Evolutionary conservation across 2,113 vertebrate species (phyloP), one percentile per base, ranked within the genome.

Genomic region (Micronisus gabar): DNA sequence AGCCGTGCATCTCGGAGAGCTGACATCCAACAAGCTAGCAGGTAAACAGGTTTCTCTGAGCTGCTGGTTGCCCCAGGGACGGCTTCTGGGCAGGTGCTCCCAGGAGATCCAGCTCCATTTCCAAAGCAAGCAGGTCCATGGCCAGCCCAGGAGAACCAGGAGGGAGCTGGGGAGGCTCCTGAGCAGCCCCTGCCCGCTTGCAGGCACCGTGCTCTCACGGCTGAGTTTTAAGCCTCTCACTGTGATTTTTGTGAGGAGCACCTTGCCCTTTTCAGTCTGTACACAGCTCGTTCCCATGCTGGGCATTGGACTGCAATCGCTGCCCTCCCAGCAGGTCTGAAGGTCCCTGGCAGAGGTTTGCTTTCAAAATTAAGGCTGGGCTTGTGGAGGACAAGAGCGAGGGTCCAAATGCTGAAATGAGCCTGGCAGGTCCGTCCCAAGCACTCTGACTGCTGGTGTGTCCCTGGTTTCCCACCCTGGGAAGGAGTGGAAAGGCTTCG

Each of bases 21-120:
- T 72, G 32, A 10, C 47, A 40, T 22, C 65, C n/a, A n/a, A 30
- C 52, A 30, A 53, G 14, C 38, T 10, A 29, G 13, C 23, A 36
- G 38, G 38, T 65, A 52, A 71, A 53, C 47, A 22, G 4, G 4
- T 45, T 86, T 52, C 47, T 63, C 53, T 38, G 53, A 74, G 59
- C 48, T 2, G 2, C 53, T 0, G 2, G n/a, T 68, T 2, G 2
- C 36, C n/a, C 36, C 20, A 19, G 6, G 47, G n/a, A 38, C 9
- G 1, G 8, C 41, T 68, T 23, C 53, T 32, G 65, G 11, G 25
- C 18, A n/a, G 26, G 38, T 63, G 47, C 38, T 56, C 29, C 50
- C 20, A 10, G 81, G 41, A 74, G 41, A 74, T 30, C 53, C 53
- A 62, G 36, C 47, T 68, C 48, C 29, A 6, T 52, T 53, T 71